A percentile compares a stretch with the other conserved stretches of the same genome.
These are phyloP conservation scores for Eurystomus glaucurus DNA, from an alignment of 2,797 vertebrate genomes.

Conservation along the genomic window DNA sequence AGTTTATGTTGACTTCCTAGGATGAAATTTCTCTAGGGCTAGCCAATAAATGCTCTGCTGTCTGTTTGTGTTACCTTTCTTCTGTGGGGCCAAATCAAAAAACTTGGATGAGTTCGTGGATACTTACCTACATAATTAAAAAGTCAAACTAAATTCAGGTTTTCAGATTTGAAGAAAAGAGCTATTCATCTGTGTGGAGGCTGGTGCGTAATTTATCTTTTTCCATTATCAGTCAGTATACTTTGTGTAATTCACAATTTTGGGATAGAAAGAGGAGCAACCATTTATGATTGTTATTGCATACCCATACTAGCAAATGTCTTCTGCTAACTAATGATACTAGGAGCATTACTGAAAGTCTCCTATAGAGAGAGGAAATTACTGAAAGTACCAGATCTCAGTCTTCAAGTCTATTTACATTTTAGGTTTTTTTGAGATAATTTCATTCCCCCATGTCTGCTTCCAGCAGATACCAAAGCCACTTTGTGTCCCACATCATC, in stretches of 20 bases:
- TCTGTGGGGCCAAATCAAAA: background rate
- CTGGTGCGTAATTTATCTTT: background rate
- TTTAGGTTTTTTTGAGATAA: background rate
- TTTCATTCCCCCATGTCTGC: fast-evolving
- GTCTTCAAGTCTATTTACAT: background rate
- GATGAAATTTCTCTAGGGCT: background rate
- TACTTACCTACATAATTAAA: background rate
- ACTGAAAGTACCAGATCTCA: background rate
- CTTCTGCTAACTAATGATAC: background rate
- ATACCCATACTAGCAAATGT: background rate
- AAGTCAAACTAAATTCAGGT: background rate
- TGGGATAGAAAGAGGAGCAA: background rate
- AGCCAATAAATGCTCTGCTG: background rate
- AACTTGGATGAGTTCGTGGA: background rate
- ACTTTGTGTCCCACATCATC: background rate
- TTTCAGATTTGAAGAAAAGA: background rate
- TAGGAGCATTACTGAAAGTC: background rate
- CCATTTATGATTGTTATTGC: background rate
- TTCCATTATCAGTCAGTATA: background rate
- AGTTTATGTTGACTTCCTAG: background rate
- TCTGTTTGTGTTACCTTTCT: background rate
- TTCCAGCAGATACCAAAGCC: background rate
- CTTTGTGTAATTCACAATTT: background rate
- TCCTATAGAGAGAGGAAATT: background rate
- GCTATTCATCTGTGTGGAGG: background rate